These are phyloP conservation scores for Stenchaetothrips biformis DNA, from an alignment of 2,888 invertebrate species.

Conservation along the genomic window DNA sequence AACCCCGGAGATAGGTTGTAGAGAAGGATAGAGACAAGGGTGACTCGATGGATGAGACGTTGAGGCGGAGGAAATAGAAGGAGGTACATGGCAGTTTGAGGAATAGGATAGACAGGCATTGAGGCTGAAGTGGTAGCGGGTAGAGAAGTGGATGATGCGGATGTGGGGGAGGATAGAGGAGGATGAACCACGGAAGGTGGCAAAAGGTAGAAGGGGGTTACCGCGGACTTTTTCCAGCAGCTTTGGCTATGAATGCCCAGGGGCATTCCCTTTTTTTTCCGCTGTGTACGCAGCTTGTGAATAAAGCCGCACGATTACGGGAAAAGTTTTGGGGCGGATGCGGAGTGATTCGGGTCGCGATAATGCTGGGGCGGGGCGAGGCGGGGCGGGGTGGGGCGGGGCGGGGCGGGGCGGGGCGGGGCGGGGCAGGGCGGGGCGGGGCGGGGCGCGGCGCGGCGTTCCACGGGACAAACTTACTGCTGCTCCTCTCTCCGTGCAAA, in stretches of 20 bases:
- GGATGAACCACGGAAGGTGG: no score
- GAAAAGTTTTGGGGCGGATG: conserved; percentile 13
- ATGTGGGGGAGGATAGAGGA: no score
- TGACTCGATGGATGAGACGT: no score
- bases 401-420: background rate
- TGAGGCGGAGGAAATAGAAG: no score
- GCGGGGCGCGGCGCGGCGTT: background rate
- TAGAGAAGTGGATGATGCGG: no score
- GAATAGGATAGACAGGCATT: no score
- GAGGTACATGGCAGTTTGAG: no score
- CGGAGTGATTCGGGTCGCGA: conserved; percentile 15
- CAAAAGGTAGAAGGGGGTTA: background rate
- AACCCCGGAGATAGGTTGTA: background rate
- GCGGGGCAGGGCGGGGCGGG: background rate
- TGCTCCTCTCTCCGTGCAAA: no score
- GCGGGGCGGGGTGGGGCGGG: background rate
- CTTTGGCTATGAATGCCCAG: no score
- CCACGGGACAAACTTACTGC: background rate
- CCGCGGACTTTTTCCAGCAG: background rate
- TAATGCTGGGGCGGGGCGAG: background rate
- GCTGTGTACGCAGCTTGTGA: conserved; percentile 13
- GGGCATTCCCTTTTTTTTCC: background rate
- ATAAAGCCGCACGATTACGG: conserved; percentile 19
- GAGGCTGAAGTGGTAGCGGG: no score
- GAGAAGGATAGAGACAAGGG: no score